A percentile compares a stretch with the other conserved stretches of the same genome.
Conservation (phyloP, 2,888 invertebrate genomes). For the Scaptomyza polygonia region DNA sequence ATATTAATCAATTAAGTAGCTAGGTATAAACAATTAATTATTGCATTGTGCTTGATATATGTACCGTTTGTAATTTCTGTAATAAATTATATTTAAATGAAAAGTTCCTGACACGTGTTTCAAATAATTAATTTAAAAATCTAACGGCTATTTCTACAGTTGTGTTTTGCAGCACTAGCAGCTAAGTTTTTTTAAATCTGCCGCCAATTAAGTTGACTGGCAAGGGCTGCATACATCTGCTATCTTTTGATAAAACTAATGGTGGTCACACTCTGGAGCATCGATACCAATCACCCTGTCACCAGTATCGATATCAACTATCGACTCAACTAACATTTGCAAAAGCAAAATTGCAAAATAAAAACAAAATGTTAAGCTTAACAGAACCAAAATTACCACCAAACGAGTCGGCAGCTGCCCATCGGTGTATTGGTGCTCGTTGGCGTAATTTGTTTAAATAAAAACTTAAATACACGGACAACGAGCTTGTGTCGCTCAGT, state of each 20-base stretch:
- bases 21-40: slow-evolving; percentile 54
- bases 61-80: slow-evolving; percentile 53
- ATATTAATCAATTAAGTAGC: slow-evolving; percentile 54
- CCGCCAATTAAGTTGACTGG: slow-evolving; percentile 24
- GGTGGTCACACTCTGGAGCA: slow-evolving; percentile 4
- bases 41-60: slow-evolving; percentile 34
- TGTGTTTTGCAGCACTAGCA: slow-evolving; percentile 1
- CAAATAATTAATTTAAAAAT: not conserved
- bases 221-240: slow-evolving; percentile 24
- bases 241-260: not conserved
- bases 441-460: slow-evolving; percentile 54
- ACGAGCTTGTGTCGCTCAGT: slow-evolving; percentile 54
- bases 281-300: slow-evolving; percentile 5
- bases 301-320: slow-evolving; percentile 22
- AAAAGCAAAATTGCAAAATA: slow-evolving; percentile 35
- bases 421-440: slow-evolving; percentile 34
- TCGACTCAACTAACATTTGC: slow-evolving; percentile 19
- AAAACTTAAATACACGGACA: slow-evolving; percentile 52
- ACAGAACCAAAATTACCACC: slow-evolving; percentile 43
- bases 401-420: slow-evolving; percentile 36
- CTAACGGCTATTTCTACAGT: not conserved
- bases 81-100: slow-evolving; percentile 38
- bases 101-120: not conserved
- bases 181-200: not conserved
- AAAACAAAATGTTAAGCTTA: slow-evolving; percentile 55